Evolutionary conservation across 1,140 invertebrate species (phyloP), one percentile per base, ranked within the genome.

Genomic region (Polypedilum vanderplanki): DNA sequence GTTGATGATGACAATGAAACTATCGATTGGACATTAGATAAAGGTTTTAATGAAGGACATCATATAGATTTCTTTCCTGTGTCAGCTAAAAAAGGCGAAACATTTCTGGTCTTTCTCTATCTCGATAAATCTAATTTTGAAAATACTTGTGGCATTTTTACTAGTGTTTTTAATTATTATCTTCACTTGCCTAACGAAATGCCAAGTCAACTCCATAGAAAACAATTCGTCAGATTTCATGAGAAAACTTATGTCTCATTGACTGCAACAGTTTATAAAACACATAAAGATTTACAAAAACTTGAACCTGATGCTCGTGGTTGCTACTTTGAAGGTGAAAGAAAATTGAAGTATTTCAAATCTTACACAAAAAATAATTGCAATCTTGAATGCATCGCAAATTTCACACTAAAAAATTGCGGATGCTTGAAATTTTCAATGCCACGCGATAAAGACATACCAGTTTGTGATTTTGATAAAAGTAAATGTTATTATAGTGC

Each of bases 301-400:
- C 86, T 86, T 74, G 78, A 81, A 41, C 82, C 86, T 4, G 75
- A 81, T n/a, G 84, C 46, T 77, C 84, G 88, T 3, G 86, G 88
- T 76, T 90, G 89, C 77, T 90, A 85, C 80, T 88, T 90, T 57
- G 84, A 85, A 64, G 80, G 80, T 17, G 89, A 90, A 78, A 85
- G 87, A 17, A 83, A 84, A 65, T 81, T 91, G 18, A 83, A 83
- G 73, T 90, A 86, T 79, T 91, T 87, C 78, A 86, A 87, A 79
- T 87, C 89, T 4, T 93, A 93, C 80, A 92, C 90, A 0, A 90
- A 92, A 79, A 84, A 87, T 40, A 93, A 91, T 79, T 93, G 91
- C 78, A 85, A 90, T 76, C 83, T 91, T 74, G 91, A 93, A 82
- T 93, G 91, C 77, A 83, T 91, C 75, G 87, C 90, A 1, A 92